Conservation (phyloP, 2,888 invertebrate genomes). For the Torymus aiolomorphi region DNA sequence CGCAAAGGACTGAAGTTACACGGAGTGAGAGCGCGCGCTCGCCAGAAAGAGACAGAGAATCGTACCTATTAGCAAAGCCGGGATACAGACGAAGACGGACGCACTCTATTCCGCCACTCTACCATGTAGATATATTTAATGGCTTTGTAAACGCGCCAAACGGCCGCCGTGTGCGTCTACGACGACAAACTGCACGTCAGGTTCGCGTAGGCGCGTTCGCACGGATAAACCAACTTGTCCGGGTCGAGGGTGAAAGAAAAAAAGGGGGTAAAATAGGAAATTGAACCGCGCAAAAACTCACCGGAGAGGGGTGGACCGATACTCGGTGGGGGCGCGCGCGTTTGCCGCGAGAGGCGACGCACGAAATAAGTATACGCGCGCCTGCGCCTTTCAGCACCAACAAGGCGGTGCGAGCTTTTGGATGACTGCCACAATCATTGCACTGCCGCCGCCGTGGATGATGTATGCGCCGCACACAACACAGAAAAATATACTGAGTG, state of each 20-base stretch:
- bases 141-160: constrained; percentile 46
- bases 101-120: neutral
- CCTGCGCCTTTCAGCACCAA: neutral
- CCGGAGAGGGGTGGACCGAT: too few species aligned
- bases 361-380: neutral
- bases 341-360: neutral
- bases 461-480: constrained; percentile 1
- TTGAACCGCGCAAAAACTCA: too few species aligned
- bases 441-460: neutral
- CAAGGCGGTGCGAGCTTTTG: neutral
- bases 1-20: neutral
- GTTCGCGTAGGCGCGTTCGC: too few species aligned
- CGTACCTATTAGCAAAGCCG: neutral
- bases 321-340: too few species aligned
- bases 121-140: neutral
- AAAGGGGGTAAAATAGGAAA: too few species aligned
- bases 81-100: neutral
- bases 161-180: constrained; percentile 3
- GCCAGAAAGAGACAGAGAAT: neutral
- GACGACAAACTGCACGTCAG: constrained; percentile 20
- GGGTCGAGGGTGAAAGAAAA: neutral
- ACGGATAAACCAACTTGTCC: neutral
- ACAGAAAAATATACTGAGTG: neutral
- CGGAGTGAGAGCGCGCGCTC: neutral
- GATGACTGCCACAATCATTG: constrained; percentile 30